Conservation (phyloP, 2,797 vertebrate species). For the Spea hammondii region DNA sequence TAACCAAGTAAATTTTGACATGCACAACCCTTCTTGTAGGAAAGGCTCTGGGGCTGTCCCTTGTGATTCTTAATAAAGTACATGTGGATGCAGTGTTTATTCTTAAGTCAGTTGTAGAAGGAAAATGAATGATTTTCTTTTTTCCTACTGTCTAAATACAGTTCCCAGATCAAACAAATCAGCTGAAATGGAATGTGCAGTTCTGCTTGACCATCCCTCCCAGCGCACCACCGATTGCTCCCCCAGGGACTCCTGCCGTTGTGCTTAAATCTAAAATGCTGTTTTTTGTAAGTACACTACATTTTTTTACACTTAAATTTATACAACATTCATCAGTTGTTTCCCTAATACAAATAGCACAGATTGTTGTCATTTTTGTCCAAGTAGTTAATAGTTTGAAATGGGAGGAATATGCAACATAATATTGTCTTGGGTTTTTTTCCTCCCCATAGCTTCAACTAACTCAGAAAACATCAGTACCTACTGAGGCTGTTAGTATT, state of each 20-base stretch:
- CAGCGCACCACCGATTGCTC: constrained; percentile 95
- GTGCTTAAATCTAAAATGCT: constrained; percentile 99
- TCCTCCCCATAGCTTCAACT: constrained; percentile 82
- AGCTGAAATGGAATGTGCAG: constrained; percentile 98
- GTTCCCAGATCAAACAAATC: constrained; percentile 95
- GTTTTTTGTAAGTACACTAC: constrained; percentile 87
- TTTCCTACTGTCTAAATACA: constrained; percentile 54
- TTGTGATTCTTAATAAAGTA: no score
- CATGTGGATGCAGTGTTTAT: neutral
- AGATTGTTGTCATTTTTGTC: no score
- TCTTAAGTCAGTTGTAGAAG: neutral
- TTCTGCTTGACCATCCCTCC: constrained; percentile 98
- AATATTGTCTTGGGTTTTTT: neutral
- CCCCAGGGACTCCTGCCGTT: constrained; percentile 96
- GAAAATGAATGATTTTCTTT: neutral
- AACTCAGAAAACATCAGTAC: constrained; percentile 88
- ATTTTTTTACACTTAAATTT: no score
- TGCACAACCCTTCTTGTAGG: no score
- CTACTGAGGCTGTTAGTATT: constrained; percentile 92
- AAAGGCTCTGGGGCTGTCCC: no score
- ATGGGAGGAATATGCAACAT: neutral
- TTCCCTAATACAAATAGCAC: no score
- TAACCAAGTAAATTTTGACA: no score
- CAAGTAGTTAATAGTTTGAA: neutral
- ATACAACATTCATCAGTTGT: no score